phyloP scores from a whole-genome alignment of 2,113 vertebrate species.

The Apteryx mantelli region DNA sequence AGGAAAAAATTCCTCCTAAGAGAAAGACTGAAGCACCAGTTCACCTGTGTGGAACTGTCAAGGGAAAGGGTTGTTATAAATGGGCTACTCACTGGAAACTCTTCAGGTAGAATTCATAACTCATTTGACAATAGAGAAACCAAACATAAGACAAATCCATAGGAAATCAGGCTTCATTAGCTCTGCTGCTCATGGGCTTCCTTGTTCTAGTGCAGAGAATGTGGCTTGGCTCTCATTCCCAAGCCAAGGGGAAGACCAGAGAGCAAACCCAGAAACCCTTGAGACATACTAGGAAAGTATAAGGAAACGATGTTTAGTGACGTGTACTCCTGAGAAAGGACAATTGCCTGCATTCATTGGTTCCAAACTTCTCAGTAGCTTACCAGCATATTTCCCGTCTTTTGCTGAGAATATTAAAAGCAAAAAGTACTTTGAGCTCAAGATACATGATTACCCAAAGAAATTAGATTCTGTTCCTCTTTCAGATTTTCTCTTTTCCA shows the following conservation, averaged over 20 bases:
- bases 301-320: background rate
- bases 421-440: background rate
- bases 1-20: background rate
- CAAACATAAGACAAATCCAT: background rate
- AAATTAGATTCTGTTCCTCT: background rate
- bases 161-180: background rate
- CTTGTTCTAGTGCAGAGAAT: background rate
- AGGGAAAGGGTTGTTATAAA: background rate
- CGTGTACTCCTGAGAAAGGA: background rate
- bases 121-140: background rate
- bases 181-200: background rate
- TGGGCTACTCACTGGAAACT: background rate
- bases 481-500: background rate
- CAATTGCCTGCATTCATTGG: background rate
- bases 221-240: background rate
- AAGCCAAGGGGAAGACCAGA: background rate
- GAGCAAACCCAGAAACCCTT: background rate
- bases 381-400: background rate
- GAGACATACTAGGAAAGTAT: background rate
- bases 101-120: background rate
- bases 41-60: background rate
- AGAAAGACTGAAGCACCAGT: background rate
- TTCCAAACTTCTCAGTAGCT: background rate
- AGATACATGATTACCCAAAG: background rate
- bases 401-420: background rate